Evolutionary conservation across 2,888 invertebrate genomes (phyloP).

Genomic region (Acanthosoma haemorrhoidale): DNA sequence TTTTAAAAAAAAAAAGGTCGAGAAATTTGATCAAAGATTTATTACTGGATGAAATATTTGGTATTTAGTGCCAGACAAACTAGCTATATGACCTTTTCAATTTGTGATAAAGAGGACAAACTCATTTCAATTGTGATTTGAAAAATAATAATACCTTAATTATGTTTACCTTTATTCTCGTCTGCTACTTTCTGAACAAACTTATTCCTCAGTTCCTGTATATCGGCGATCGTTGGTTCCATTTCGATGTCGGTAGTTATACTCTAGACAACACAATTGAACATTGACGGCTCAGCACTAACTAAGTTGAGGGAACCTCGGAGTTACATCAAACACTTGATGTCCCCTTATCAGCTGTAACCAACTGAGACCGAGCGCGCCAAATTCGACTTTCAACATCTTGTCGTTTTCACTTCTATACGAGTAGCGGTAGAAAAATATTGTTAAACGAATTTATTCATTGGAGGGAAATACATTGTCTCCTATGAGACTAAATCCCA

Average conservation of each 20-base stretch:
- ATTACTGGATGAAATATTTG: too few species aligned
- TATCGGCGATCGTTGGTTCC: constrained; percentile 41
- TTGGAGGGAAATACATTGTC: too few species aligned
- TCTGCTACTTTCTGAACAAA: constrained; percentile 42
- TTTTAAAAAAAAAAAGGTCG: too few species aligned
- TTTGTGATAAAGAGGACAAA: too few species aligned
- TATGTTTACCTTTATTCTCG: constrained; percentile 36
- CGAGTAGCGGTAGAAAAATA: too few species aligned
- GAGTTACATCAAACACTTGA: background rate
- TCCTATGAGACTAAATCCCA: too few species aligned
- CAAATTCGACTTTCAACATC: background rate
- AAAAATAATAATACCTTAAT: too few species aligned
- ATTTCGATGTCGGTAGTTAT: constrained; percentile 31
- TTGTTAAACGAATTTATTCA: too few species aligned
- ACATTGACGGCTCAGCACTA: background rate
- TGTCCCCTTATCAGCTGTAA: background rate
- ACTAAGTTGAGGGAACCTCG: background rate
- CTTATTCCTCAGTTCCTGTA: constrained; percentile 41
- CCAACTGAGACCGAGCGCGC: background rate
- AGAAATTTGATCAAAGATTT: too few species aligned
- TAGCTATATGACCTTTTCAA: too few species aligned
- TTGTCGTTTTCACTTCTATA: background rate
- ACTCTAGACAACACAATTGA: background rate
- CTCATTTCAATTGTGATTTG: too few species aligned
- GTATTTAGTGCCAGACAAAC: too few species aligned